Evolutionary conservation across 2,888 invertebrate species (phyloP).

Genomic region (Limnephilus marmoratus): DNA sequence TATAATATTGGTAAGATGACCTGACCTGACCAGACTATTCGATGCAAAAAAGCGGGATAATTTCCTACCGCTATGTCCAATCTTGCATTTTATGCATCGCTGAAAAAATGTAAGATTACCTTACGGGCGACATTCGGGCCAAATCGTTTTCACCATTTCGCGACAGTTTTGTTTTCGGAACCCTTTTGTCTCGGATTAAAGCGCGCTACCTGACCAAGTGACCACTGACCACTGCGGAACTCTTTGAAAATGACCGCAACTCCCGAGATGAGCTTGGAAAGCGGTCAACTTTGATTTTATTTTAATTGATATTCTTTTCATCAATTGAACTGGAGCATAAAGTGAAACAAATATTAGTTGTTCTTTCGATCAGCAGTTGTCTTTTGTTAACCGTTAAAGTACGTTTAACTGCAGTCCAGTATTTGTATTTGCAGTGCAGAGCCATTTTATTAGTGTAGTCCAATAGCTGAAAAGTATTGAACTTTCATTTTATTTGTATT

Average conservation of each 20-base stretch:
- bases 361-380: not conserved
- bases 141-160: constrained; percentile 47
- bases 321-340: not conserved
- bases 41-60: not conserved
- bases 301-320: not conserved
- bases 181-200: constrained; percentile 44
- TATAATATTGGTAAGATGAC: too few species aligned
- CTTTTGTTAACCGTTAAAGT: not conserved
- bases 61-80: not conserved
- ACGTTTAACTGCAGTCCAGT: not conserved
- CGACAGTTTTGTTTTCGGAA: constrained; percentile 40
- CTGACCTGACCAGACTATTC: too few species aligned
- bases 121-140: constrained; percentile 50
- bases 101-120: constrained; percentile 49
- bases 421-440: not conserved
- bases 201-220: constrained; percentile 20
- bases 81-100: not conserved
- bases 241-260: constrained; percentile 35
- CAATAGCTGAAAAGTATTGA: too few species aligned
- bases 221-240: constrained; percentile 7
- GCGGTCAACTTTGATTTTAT: not conserved
- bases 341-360: not conserved
- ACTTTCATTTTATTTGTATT: too few species aligned
- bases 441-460: too few species aligned
- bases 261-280: not conserved